These are phyloP conservation scores for Rhineura floridana DNA, from an alignment of 2,113 vertebrate species.

Conservation along the genomic window DNA sequence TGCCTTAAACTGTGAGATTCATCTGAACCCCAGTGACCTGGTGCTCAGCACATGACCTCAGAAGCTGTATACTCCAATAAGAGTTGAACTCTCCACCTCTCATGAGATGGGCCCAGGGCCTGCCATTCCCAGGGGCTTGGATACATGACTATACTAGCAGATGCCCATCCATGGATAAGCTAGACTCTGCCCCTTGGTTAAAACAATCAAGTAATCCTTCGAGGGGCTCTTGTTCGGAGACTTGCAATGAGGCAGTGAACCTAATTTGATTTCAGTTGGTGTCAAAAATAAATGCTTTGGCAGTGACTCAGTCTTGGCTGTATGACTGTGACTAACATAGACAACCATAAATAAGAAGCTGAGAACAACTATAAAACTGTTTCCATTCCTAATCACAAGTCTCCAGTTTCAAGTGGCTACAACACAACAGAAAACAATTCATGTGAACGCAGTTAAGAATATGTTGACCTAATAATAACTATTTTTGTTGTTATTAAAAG, in stretches of 20 bases:
- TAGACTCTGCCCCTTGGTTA: not conserved
- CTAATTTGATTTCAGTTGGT: conserved; percentile 86
- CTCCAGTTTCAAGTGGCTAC: conserved; percentile 47
- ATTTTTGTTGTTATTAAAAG: conserved; percentile 49
- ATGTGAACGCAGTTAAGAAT: conserved; percentile 54
- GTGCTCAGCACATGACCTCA: too few species aligned
- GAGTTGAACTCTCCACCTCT: too few species aligned
- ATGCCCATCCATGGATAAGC: too few species aligned
- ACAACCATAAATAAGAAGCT: conserved; percentile 79
- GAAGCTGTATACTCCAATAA: too few species aligned
- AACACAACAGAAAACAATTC: conserved; percentile 68
- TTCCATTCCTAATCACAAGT: conserved; percentile 74
- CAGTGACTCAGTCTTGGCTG: conserved; percentile 86
- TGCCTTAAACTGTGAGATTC: too few species aligned
- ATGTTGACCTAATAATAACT: conserved; percentile 44
- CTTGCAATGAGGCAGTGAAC: conserved; percentile 71
- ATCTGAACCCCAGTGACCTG: too few species aligned
- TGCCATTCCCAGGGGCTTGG: too few species aligned
- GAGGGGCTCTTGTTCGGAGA: conserved; percentile 72
- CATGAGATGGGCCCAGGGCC: too few species aligned
- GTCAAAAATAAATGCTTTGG: conserved; percentile 84
- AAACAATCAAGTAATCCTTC: conserved; percentile 59
- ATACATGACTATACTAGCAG: too few species aligned
- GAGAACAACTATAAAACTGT: conserved; percentile 77
- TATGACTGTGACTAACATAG: conserved; percentile 85